Evolutionary conservation across 2,797 vertebrate species (phyloP).

Genomic region (Todus mexicanus): DNA sequence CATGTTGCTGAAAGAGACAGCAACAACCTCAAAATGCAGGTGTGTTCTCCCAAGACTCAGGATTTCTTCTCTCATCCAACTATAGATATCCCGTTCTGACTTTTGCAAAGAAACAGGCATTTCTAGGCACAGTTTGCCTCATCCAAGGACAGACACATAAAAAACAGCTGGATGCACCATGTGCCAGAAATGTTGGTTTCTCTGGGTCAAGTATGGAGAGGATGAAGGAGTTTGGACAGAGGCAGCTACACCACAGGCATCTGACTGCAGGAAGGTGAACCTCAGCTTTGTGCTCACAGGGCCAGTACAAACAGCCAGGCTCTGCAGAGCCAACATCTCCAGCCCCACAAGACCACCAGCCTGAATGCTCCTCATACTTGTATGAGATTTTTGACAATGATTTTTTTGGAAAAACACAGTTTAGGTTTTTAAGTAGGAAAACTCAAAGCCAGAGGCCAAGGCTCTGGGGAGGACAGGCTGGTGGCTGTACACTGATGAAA

Average conservation of each 20-base stretch:
- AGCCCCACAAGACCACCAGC: neutral
- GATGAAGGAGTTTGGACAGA: neutral
- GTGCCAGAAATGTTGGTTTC: neutral
- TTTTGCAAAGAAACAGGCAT: neutral
- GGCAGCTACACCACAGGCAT: neutral
- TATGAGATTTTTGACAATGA: neutral
- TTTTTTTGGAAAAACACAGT: neutral
- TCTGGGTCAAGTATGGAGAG: neutral
- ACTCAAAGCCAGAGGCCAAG: neutral
- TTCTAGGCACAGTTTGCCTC: neutral
- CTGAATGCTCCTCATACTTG: neutral
- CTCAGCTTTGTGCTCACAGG: neutral
- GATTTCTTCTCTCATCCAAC: neutral
- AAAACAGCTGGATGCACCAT: neutral
- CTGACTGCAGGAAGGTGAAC: neutral
- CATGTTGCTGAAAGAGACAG: neutral
- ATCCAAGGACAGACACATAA: neutral
- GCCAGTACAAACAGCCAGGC: neutral
- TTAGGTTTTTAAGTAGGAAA: neutral
- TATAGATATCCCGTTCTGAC: neutral
- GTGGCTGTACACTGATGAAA: neutral
- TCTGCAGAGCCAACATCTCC: neutral
- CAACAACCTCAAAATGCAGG: neutral
- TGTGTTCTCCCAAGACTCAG: neutral
- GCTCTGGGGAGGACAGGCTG: neutral